Evolutionary conservation across 2,797 vertebrate genomes (phyloP).

Genomic region (Coregonus suidteri): DNA sequence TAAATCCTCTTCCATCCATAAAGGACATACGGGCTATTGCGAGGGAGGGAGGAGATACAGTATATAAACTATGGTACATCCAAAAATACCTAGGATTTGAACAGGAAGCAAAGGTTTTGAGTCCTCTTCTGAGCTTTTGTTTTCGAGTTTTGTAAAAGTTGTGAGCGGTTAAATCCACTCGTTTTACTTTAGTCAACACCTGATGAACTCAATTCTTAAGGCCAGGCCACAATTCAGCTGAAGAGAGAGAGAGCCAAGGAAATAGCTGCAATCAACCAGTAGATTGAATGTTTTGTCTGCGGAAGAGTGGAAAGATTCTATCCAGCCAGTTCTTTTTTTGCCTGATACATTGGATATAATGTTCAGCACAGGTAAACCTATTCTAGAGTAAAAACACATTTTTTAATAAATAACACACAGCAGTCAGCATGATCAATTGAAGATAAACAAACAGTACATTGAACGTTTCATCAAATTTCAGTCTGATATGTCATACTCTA

Average conservation of each 20-base stretch:
- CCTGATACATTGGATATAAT: constrained; percentile 59
- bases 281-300: constrained; percentile 70
- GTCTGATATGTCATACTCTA: not conserved
- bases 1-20: constrained; percentile 17
- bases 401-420: constrained; percentile 49
- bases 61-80: no score
- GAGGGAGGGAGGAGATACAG: no score
- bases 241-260: constrained; percentile 58
- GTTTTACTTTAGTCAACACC: constrained; percentile 27
- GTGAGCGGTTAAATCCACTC: constrained; percentile 14
- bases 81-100: not conserved
- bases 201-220: no score
- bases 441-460: constrained; percentile 52
- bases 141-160: constrained; percentile 46
- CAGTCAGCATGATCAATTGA: constrained; percentile 47
- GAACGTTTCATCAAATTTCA: not conserved
- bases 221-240: constrained; percentile 64
- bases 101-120: constrained; percentile 41
- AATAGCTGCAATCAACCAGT: constrained; percentile 66
- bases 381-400: constrained; percentile 46
- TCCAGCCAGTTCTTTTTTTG: constrained; percentile 22
- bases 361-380: constrained; percentile 48
- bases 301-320: constrained; percentile 50
- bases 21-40: not conserved
- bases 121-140: constrained; percentile 24